A percentile compares a stretch with the other conserved stretches of the same genome.
Conservation (phyloP, 2,113 vertebrate species). For the Camarhynchus parvulus region DNA sequence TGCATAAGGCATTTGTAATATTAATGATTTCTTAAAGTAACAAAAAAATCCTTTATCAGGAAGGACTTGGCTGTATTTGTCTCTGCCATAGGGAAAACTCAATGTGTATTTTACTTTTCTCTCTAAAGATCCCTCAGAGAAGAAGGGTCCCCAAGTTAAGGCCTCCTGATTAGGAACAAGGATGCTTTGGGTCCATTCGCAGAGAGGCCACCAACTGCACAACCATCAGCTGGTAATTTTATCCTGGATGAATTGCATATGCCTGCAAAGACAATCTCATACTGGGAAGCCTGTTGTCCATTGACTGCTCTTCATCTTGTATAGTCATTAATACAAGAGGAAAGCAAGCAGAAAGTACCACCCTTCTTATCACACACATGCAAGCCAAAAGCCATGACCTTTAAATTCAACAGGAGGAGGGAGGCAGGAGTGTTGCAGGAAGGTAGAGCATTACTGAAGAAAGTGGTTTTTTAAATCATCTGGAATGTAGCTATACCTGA, state of each 20-base stretch:
- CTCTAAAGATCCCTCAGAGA: not conserved
- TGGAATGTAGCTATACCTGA: not conserved
- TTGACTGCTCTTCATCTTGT: not conserved
- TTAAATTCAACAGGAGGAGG: not conserved
- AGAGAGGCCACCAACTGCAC: not conserved
- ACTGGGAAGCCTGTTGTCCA: not conserved
- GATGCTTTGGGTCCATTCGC: not conserved
- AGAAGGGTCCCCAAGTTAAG: not conserved
- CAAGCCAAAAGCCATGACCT: not conserved
- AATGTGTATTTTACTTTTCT: not conserved
- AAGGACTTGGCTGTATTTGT: not conserved
- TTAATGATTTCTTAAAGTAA: not conserved
- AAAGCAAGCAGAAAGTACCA: slow-evolving; percentile 1
- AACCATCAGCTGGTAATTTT: not conserved
- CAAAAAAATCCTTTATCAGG: not conserved
- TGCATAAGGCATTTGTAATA: not conserved
- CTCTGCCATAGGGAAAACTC: not conserved
- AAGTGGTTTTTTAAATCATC: not conserved
- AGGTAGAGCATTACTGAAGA: not conserved
- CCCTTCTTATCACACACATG: not conserved
- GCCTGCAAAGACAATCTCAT: not conserved
- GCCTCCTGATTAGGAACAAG: not conserved
- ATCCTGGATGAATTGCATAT: not conserved
- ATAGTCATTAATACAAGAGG: not conserved
- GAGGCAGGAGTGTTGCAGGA: not conserved